Evolutionary conservation across 2,113 vertebrate genomes (phyloP).

Genomic region (Myxocyprinus asiaticus): DNA sequence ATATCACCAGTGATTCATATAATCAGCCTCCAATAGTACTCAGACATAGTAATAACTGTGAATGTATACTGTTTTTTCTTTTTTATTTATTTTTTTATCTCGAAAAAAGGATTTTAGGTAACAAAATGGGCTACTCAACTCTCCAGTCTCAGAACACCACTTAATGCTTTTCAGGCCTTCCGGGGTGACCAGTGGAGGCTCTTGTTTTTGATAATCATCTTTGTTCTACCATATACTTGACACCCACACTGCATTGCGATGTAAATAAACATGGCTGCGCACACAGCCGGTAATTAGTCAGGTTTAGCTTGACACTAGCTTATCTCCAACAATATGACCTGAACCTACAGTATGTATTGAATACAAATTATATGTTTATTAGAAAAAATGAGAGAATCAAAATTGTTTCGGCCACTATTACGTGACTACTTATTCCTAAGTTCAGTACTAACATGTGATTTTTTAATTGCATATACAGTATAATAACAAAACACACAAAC

Average conservation of each 20-base stretch:
- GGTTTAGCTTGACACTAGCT: neutral
- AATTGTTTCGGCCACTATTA: too few species aligned
- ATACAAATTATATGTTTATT: neutral
- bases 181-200: too few species aligned
- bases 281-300: conserved; percentile 8
- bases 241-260: conserved; percentile 15
- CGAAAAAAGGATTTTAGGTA: neutral
- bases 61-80: too few species aligned
- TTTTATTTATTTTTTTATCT: neutral
- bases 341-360: neutral
- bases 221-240: conserved; percentile 23
- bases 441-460: too few species aligned
- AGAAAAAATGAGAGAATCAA: neutral
- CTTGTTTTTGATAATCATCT: conserved; percentile 23
- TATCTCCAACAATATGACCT: neutral
- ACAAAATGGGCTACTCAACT: neutral
- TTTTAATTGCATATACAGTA: too few species aligned
- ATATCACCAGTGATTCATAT: too few species aligned
- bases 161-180: neutral
- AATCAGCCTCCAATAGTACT: too few species aligned
- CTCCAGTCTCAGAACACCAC: neutral
- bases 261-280: conserved; percentile 8
- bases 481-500: too few species aligned
- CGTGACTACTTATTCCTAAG: too few species aligned
- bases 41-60: too few species aligned